A percentile compares a stretch with the other conserved stretches of the same genome.
These are phyloP conservation scores for Drosophila funebris DNA, from an alignment of 1,140 invertebrate genomes.

Conservation along the genomic window DNA sequence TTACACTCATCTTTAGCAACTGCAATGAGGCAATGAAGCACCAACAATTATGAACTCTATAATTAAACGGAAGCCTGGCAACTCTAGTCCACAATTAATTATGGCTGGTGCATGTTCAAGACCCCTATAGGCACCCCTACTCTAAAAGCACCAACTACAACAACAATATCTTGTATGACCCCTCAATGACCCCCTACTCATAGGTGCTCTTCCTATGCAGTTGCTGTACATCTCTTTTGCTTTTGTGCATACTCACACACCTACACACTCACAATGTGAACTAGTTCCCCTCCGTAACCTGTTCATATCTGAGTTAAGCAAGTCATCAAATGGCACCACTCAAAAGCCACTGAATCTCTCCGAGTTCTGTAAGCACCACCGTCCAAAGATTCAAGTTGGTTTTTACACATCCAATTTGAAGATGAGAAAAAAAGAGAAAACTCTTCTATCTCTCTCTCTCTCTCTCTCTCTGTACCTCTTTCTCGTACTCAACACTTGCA, in stretches of 20 bases:
- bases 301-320: constrained; percentile 15
- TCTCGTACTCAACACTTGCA: constrained; percentile 19
- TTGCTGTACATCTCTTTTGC: constrained; percentile 41
- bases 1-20: constrained; percentile 35
- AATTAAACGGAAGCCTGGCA: constrained; percentile 10
- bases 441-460: constrained; percentile 13
- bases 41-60: constrained; percentile 20
- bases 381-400: constrained; percentile 19
- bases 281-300: not conserved
- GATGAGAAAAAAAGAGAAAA: constrained; percentile 10
- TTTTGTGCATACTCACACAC: constrained; percentile 23
- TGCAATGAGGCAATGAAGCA: constrained; percentile 53
- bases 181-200: constrained; percentile 13
- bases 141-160: constrained; percentile 12
- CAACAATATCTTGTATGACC: constrained; percentile 16
- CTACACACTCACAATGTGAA: constrained; percentile 1
- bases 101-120: constrained; percentile 42
- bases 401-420: constrained; percentile 20
- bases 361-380: constrained; percentile 46
- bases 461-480: constrained; percentile 18
- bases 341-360: constrained; percentile 21
- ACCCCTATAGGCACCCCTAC: not conserved
- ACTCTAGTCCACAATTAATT: constrained; percentile 29
- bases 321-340: constrained; percentile 36
- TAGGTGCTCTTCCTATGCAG: constrained; percentile 52